Evolutionary conservation across 2,113 vertebrate genomes (phyloP), one percentile per base, ranked within the genome.

Genomic region (Hippocampus barbouri): DNA sequence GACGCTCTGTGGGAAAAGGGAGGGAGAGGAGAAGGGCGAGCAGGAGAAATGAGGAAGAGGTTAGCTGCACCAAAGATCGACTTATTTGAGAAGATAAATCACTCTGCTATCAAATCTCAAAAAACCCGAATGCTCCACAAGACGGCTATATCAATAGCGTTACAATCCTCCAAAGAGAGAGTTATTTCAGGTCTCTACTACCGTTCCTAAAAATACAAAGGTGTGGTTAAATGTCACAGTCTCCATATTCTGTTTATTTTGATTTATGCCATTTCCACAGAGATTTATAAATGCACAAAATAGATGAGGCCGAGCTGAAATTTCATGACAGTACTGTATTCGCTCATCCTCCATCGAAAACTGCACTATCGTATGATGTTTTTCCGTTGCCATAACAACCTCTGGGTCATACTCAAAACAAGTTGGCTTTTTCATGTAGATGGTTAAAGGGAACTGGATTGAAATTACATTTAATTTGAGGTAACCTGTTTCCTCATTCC

Each of bases 371-470:
- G 59, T 77, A 27, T 70, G 75, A 63, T 76, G 75, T 71, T 75
- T 78, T 71, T 72, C 83, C 86, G 88, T 89, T 89, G 82, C 86
- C 82, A 88, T 89, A 86, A 82, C 75, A 72, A 89, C 88, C 70
- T 66, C 71, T 70, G 60, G 78, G 79, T 74, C 21, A 82, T 80
- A 87, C 73, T 81, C 85, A 82, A 79, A 86, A 85, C 2, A 23
- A 56, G n/a, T 56, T 56, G 7, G 8, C 1, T 2, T 23, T 23
- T 56, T 64, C 9, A 38, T 38, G 38, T 66, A 66, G 16, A 66
- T 54, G 53, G 20, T n/a, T 9, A 20, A 9, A 8, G 21, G 6
- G 20, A 54, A 7, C 21, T 54, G 8, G 21, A 21, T n/a, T n/a
- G 16, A 21, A 54, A 9, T 53, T 6, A 53, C 15, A 20, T 53